A percentile compares a stretch with the other conserved stretches of the same genome.
phyloP scores from a whole-genome alignment of 2,797 vertebrate species.

The Gymnopithys bicolor region DNA sequence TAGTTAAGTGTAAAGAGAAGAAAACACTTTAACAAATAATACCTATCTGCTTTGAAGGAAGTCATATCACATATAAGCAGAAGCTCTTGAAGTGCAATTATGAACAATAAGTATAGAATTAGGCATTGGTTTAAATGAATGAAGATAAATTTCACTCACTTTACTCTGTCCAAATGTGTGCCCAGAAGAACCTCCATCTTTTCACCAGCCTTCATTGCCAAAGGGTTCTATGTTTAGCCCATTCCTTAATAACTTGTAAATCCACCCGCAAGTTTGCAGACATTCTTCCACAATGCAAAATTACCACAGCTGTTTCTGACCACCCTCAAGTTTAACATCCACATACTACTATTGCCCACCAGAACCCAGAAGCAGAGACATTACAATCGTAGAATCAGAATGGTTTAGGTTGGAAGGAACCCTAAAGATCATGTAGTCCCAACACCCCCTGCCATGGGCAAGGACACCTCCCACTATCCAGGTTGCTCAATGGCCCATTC shows the following conservation, averaged over 20 bases:
- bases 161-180: neutral
- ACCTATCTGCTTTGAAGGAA: neutral
- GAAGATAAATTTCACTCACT: neutral
- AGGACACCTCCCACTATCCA: neutral
- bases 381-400: neutral
- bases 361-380: neutral
- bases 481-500: neutral
- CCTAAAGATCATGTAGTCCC: neutral
- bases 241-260: neutral
- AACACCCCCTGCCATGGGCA: neutral
- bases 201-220: neutral
- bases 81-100: neutral
- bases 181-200: neutral
- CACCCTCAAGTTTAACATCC: accelerated
- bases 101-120: neutral
- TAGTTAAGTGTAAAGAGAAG: neutral
- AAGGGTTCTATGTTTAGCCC: neutral
- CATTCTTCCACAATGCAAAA: neutral
- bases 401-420: neutral
- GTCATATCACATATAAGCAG: neutral
- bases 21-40: neutral
- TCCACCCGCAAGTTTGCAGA: accelerated
- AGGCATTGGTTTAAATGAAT: neutral
- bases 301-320: neutral
- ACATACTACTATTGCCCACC: accelerated